Percentiles rank a stretch among this genome's conserved stretches.
These are phyloP conservation scores for Sebastes miniatus DNA, from an alignment of 2,797 vertebrate species.

Conservation along the genomic window DNA sequence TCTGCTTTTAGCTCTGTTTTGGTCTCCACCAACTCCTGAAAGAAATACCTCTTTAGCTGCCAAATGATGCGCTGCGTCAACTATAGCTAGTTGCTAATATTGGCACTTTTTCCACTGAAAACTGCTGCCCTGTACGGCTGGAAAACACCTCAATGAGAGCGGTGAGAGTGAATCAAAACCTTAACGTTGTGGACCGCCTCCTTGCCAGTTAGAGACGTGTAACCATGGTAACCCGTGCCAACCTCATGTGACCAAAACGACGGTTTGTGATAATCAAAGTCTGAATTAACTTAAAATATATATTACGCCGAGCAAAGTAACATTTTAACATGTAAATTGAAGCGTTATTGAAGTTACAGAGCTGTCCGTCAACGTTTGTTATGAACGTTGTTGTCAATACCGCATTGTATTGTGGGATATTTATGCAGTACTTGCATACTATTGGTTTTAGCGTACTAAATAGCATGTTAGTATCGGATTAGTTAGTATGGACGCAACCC, in stretches of 20 bases:
- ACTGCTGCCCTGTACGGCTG: not conserved
- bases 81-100: not conserved
- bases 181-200: not conserved
- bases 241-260: too few relatives aligned
- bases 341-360: too few relatives aligned
- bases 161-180: not conserved
- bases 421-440: too few relatives aligned
- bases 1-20: not conserved
- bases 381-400: too few relatives aligned
- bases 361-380: too few relatives aligned
- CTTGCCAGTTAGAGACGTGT: rapidly evolving
- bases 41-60: not conserved
- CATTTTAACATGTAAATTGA: rapidly evolving
- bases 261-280: rapidly evolving
- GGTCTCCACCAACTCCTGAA: not conserved
- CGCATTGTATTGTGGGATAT: too few relatives aligned
- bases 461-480: too few relatives aligned
- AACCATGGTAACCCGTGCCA: too few relatives aligned
- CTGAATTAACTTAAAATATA: too few relatives aligned
- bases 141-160: not conserved
- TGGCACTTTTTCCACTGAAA: not conserved
- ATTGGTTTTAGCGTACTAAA: too few relatives aligned
- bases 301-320: too few relatives aligned
- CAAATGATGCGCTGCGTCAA: not conserved
- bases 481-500: too few relatives aligned